Evolutionary conservation across 2,113 vertebrate species (phyloP).

Genomic region (Phalacrocorax brasilianus): DNA sequence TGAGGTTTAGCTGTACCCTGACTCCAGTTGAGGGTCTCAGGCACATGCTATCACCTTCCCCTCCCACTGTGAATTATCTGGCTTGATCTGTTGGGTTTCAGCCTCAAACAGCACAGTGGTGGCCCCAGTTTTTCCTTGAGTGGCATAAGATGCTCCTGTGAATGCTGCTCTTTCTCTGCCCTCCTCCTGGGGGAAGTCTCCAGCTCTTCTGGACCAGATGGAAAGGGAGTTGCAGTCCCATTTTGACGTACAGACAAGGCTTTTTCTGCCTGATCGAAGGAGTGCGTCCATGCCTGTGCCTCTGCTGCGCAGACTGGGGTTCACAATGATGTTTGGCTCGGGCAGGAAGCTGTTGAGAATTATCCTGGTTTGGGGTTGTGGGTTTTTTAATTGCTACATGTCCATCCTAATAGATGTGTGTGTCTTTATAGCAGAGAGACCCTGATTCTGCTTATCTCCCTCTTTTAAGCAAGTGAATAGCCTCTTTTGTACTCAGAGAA

Average conservation of each 20-base stretch:
- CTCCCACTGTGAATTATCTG: not conserved
- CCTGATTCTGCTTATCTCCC: not conserved
- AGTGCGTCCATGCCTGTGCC: not conserved
- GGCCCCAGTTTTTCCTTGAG: not conserved
- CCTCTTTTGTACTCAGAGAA: not conserved
- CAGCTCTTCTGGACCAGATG: constrained; percentile 27
- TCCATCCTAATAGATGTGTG: not conserved
- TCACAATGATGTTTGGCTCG: not conserved
- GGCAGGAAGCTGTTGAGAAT: not conserved
- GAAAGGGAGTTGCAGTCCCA: constrained; percentile 3
- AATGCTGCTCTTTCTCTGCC: not conserved
- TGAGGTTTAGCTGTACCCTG: not conserved
- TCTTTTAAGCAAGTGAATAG: not conserved
- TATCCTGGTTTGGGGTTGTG: not conserved
- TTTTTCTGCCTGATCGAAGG: not conserved
- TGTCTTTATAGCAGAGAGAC: not conserved
- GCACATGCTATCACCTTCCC: fast-evolving
- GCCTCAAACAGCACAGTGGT: not conserved
- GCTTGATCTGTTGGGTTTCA: not conserved
- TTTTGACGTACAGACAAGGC: not conserved
- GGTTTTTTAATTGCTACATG: not conserved
- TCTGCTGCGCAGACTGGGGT: not conserved
- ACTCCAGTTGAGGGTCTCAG: not conserved
- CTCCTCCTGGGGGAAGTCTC: not conserved
- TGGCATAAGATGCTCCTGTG: not conserved